Evolutionary conservation across 2,113 vertebrate genomes (phyloP).

Genomic region (Hymenochirus boettgeri): DNA sequence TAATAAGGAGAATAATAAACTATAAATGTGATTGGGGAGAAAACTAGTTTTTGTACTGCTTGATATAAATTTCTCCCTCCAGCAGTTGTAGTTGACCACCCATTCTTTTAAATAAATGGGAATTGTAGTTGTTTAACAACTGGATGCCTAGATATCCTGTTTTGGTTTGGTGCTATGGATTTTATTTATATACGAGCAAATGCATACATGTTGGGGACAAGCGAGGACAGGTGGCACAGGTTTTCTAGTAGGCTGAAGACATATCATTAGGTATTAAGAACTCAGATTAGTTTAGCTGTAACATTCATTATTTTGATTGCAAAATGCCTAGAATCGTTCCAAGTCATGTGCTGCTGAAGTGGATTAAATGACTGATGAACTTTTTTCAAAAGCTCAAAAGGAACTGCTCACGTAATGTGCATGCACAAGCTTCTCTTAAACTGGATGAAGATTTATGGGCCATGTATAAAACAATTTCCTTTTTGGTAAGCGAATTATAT

Average conservation of each 20-base stretch:
- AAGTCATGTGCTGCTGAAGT: constrained; percentile 25
- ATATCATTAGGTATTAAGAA: constrained; percentile 5
- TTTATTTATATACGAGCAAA: too few species aligned
- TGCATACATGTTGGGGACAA: background rate
- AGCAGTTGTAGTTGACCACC: too few species aligned
- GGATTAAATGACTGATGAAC: constrained; percentile 17
- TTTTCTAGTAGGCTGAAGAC: background rate
- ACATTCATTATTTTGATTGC: constrained; percentile 10
- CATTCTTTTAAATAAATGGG: too few species aligned
- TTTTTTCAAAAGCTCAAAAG: background rate
- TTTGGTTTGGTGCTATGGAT: too few species aligned
- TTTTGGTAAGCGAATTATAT: too few species aligned
- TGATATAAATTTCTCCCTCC: too few species aligned
- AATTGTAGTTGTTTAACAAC: too few species aligned
- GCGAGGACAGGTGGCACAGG: constrained; percentile 8
- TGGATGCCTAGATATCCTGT: too few species aligned
- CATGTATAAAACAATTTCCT: background rate
- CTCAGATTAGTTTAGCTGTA: constrained; percentile 15
- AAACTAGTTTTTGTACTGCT: too few species aligned
- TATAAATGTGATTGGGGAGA: too few species aligned
- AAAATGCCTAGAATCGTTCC: constrained; percentile 27
- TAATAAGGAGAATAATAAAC: too few species aligned
- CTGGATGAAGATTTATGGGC: constrained; percentile 20
- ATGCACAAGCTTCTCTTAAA: constrained; percentile 5
- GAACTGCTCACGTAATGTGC: constrained; percentile 10